Percentiles rank a stretch among this genome's conserved stretches.
Conservation (phyloP, 2,797 vertebrate genomes). For the Acipenser oxyrinchus region DNA sequence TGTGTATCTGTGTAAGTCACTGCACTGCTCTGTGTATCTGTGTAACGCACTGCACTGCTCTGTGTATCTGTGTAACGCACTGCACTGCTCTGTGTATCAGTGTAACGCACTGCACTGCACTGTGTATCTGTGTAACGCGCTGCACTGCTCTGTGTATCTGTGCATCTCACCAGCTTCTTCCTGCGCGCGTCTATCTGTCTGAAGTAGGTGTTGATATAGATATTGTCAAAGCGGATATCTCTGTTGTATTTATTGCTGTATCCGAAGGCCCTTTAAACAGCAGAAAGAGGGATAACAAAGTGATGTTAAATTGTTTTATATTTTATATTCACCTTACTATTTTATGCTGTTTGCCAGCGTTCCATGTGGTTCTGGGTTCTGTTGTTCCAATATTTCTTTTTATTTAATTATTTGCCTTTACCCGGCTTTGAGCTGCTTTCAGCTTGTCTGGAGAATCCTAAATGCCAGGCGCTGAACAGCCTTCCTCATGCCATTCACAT, state of each 20-base stretch:
- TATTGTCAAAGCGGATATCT: conserved; percentile 74
- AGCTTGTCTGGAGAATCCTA: too few species aligned
- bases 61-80: neutral
- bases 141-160: too few species aligned
- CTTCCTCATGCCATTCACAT: too few species aligned
- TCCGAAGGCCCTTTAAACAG: conserved; percentile 51
- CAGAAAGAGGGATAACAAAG: neutral
- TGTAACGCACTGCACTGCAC: neutral
- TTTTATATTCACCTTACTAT: neutral
- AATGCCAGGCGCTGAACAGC: too few species aligned
- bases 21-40: too few species aligned
- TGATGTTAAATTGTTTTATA: neutral
- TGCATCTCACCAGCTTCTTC: conserved; percentile 44
- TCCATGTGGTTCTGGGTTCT: too few species aligned
- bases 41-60: too few species aligned
- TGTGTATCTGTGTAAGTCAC: too few species aligned
- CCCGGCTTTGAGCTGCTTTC: too few species aligned
- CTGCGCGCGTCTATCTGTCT: conserved; percentile 66
- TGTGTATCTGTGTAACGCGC: neutral
- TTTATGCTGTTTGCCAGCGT: neutral
- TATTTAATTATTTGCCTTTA: too few species aligned
- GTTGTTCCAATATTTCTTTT: too few species aligned
- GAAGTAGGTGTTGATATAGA: conserved; percentile 80
- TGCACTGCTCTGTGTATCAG: neutral
- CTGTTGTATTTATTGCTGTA: conserved; percentile 58